Percentiles rank a stretch among this genome's conserved stretches.
Conservation (phyloP, 2,797 vertebrate species). For the Neosalanx taihuensis region DNA sequence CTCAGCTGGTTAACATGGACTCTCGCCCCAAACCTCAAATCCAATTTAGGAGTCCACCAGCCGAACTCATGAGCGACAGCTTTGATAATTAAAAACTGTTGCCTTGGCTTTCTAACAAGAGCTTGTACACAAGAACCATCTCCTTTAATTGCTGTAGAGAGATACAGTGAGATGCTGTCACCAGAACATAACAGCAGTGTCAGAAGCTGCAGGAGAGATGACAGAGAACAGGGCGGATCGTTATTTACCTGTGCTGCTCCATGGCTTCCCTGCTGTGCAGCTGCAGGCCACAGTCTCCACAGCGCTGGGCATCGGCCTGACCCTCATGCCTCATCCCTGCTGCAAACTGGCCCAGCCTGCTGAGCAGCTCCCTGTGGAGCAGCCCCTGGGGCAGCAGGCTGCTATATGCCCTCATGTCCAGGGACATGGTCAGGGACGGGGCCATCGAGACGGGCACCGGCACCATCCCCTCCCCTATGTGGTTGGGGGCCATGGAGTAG, state of each 20-base stretch:
- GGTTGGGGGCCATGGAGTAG: constrained; percentile 82
- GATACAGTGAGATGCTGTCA: background rate
- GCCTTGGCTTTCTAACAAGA: background rate
- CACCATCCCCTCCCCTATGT: constrained; percentile 80
- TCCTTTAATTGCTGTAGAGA: background rate
- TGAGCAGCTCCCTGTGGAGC: constrained; percentile 96
- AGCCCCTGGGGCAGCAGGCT: constrained; percentile 92
- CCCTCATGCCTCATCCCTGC: constrained; percentile 87
- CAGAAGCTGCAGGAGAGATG: background rate
- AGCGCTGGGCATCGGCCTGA: constrained; percentile 78
- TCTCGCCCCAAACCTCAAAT: constrained; percentile 18
- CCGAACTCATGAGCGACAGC: too few relatives aligned
- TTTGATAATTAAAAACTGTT: too few relatives aligned
- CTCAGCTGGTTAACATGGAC: constrained; percentile 13
- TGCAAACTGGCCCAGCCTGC: constrained; percentile 89
- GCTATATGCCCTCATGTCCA: constrained; percentile 91
- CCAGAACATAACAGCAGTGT: background rate
- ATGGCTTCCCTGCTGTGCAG: constrained; percentile 89
- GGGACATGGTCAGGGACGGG: constrained; percentile 83
- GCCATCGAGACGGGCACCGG: constrained; percentile 79
- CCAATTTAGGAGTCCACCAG: background rate
- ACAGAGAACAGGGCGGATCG: background rate
- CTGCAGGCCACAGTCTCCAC: constrained; percentile 89
- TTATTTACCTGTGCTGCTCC: constrained; percentile 91
- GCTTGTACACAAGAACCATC: background rate